Base-by-base conservation (phyloP, 1,140 invertebrate genomes). In the Solenopsis fugax region DNA sequence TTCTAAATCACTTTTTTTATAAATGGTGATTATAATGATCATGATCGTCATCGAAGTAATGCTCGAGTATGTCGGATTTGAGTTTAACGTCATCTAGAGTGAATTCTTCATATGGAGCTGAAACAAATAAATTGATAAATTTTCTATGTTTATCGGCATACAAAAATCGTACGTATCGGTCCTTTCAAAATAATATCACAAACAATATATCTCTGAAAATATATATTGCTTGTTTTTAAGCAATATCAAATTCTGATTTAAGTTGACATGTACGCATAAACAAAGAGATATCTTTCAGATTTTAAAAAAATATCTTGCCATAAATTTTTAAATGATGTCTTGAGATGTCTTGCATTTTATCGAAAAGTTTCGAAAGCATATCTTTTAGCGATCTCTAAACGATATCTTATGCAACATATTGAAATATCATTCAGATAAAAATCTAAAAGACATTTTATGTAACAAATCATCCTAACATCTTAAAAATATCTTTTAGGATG, bases 21-120 rank as follows among this genome's bases (percentile, higher is more conserved):
- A 72, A 0, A 29, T 69, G 16, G 18, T 67, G 64, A 64, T 88
- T 24, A n/a, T 86, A 89, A 78, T 88, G 16, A 45, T 88, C 69
- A 6, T 89, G 48, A 10, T 48, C 50, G 4, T 56, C 81, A 12
- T 85, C 73, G 10, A 88, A 29, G 18, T 48, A 34, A 5, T 52
- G 72, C 0, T 34, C 60, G 18, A 69, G 45, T 29, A 45, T 9
- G n/a, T 50, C 45, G 3, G 56, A 62, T 0, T 85, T 72, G 16
- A 84, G 24, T 4, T 76, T 41, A 21, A 21, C 2, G 1, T 87
- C 56, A 50, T 45, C 69, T 2, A 34, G 1, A 3, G 5, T n/a
- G 29, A 52, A 41, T 4, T 69, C 62, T 45, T 71, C 69, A 16
- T 76, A 89, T 0, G 84, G 56, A 56, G 37, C 88, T 89, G 41